These are phyloP conservation scores for Labeo rohita DNA, from an alignment of 2,113 vertebrate species.

Conservation along the genomic window DNA sequence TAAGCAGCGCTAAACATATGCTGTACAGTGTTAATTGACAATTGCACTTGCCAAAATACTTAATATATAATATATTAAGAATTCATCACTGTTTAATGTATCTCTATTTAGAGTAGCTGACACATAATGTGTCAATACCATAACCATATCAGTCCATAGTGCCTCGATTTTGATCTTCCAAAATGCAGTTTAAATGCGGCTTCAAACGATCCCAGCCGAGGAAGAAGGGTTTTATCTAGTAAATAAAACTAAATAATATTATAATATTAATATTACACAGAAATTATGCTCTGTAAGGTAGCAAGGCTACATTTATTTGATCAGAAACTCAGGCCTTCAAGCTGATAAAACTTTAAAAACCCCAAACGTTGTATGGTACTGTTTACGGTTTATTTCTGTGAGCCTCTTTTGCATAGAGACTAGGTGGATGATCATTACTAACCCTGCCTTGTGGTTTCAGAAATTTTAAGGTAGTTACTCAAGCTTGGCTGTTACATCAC, in stretches of 20 bases:
- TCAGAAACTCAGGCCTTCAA: background rate
- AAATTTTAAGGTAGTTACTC: constrained; percentile 65
- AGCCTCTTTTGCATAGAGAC: background rate
- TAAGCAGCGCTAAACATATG: background rate
- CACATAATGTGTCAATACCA: background rate
- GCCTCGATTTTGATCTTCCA: no score
- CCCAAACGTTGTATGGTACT: background rate
- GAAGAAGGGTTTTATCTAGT: no score
- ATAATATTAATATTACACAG: no score
- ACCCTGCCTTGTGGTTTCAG: constrained; percentile 12
- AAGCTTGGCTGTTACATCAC: constrained; percentile 67
- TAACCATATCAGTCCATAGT: no score
- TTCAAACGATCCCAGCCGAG: no score
- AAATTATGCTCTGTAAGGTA: background rate
- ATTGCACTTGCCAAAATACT: background rate
- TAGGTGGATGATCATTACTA: background rate
- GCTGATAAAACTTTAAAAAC: background rate
- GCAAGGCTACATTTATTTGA: background rate
- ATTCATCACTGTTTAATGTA: background rate
- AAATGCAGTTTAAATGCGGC: no score
- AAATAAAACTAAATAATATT: no score
- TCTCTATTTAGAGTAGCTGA: background rate
- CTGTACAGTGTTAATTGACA: background rate
- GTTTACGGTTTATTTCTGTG: background rate
- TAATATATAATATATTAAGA: background rate